Evolutionary conservation across 2,797 vertebrate species (phyloP).

Genomic region (Australoheros facetus): DNA sequence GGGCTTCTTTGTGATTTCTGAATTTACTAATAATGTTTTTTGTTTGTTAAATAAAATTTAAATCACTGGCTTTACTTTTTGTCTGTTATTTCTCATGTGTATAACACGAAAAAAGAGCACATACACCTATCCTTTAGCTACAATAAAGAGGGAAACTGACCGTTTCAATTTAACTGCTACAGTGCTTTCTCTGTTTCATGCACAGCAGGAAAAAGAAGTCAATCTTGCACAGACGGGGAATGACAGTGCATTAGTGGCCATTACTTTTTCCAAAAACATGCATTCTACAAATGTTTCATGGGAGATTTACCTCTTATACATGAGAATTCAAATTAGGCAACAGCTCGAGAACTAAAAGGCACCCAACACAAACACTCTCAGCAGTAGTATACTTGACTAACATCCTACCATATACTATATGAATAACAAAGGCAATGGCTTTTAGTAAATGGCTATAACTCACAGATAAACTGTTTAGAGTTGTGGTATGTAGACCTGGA

Average conservation of each 20-base stretch:
- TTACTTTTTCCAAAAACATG: slow-evolving; percentile 36
- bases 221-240: slow-evolving; percentile 24
- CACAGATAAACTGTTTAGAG: slow-evolving; percentile 77
- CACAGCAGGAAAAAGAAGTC: slow-evolving; percentile 33
- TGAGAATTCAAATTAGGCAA: slow-evolving; percentile 40
- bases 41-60: slow-evolving; percentile 70
- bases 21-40: slow-evolving; percentile 50
- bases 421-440: slow-evolving; percentile 75
- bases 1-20: slow-evolving; percentile 42
- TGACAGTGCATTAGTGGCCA: slow-evolving; percentile 15
- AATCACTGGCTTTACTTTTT: slow-evolving; percentile 21
- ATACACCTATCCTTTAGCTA: background rate
- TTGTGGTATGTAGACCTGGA: slow-evolving; percentile 76
- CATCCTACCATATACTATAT: slow-evolving; percentile 61
- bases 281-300: slow-evolving; percentile 42
- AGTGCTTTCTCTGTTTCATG: slow-evolving; percentile 26
- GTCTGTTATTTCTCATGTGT: background rate
- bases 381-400: slow-evolving; percentile 59
- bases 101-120: background rate
- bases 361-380: slow-evolving; percentile 36
- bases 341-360: slow-evolving; percentile 35
- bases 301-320: slow-evolving; percentile 26
- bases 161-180: slow-evolving; percentile 41
- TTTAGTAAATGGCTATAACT: slow-evolving; percentile 81
- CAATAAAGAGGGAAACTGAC: slow-evolving; percentile 31